phyloP scores from a whole-genome alignment of 2,113 vertebrate genomes.

The Corapipo altera region DNA sequence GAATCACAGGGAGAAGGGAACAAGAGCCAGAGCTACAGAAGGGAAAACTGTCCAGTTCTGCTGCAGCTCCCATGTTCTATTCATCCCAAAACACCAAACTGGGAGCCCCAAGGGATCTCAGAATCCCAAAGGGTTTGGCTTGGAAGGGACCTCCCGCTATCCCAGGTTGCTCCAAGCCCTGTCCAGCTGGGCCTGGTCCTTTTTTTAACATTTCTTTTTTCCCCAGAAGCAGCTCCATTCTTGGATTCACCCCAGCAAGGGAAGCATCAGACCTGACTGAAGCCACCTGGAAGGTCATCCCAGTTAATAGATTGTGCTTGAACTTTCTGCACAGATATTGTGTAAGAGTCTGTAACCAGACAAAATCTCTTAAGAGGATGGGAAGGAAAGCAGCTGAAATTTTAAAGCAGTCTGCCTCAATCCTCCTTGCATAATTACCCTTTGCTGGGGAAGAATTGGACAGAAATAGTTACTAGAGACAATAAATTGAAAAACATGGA shows the following conservation, averaged over 20 bases:
- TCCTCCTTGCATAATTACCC: background rate
- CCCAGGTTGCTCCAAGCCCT: background rate
- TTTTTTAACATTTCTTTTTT: background rate
- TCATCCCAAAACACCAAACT: background rate
- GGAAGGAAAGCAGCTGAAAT: background rate
- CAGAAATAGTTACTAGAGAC: background rate
- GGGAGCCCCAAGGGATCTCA: background rate
- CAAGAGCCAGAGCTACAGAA: background rate
- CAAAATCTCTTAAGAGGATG: background rate
- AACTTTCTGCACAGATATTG: background rate
- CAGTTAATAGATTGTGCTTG: background rate
- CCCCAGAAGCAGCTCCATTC: background rate
- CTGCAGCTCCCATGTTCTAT: accelerated
- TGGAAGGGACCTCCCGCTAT: accelerated
- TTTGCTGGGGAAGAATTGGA: background rate
- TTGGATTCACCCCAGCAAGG: background rate
- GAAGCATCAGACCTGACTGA: background rate
- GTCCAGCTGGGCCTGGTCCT: background rate
- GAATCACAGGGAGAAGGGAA: background rate
- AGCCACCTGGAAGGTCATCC: background rate
- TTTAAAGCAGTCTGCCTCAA: background rate
- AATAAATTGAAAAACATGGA: background rate
- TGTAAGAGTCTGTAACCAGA: background rate
- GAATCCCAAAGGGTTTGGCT: background rate
- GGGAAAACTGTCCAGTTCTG: background rate